Percentiles rank a stretch among this genome's conserved stretches.
These are phyloP conservation scores for Ranitomeya variabilis DNA, from an alignment of 2,113 vertebrate species.

Conservation along the genomic window DNA sequence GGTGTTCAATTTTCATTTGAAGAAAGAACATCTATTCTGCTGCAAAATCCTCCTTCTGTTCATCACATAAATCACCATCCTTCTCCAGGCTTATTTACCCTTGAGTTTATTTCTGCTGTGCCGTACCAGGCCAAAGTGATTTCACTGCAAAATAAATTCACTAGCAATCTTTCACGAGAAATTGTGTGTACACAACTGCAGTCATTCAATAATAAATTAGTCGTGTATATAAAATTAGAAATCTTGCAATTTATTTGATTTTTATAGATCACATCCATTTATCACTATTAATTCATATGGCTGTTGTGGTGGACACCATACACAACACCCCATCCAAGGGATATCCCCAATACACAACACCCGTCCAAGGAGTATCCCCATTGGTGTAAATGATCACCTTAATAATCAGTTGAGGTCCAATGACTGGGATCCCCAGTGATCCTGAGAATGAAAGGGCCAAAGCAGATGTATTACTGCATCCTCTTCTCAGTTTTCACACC, in stretches of 20 bases:
- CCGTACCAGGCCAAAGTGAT: constrained; percentile 36
- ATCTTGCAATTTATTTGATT: too few relatives aligned
- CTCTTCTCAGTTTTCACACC: too few relatives aligned
- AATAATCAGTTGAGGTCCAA: too few relatives aligned
- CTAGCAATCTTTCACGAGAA: neutral
- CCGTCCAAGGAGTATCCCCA: too few relatives aligned
- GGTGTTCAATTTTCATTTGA: constrained; percentile 53
- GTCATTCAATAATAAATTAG: neutral
- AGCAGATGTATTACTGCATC: too few relatives aligned
- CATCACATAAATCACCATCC: constrained; percentile 54
- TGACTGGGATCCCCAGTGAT: too few relatives aligned
- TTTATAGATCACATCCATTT: neutral
- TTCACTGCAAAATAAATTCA: constrained; percentile 34
- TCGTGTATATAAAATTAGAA: too few relatives aligned
- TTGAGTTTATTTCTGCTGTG: constrained; percentile 51
- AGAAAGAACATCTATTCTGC: constrained; percentile 54
- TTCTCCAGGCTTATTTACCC: constrained; percentile 53
- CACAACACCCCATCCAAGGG: too few relatives aligned
- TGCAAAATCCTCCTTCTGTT: constrained; percentile 56
- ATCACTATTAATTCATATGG: neutral
- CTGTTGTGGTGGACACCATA: too few relatives aligned
- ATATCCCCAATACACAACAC: too few relatives aligned
- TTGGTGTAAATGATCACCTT: too few relatives aligned
- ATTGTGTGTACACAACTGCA: neutral
- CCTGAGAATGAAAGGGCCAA: too few relatives aligned